Evolutionary conservation across 2,113 vertebrate species (phyloP).

Genomic region (Hemiscyllium ocellatum): DNA sequence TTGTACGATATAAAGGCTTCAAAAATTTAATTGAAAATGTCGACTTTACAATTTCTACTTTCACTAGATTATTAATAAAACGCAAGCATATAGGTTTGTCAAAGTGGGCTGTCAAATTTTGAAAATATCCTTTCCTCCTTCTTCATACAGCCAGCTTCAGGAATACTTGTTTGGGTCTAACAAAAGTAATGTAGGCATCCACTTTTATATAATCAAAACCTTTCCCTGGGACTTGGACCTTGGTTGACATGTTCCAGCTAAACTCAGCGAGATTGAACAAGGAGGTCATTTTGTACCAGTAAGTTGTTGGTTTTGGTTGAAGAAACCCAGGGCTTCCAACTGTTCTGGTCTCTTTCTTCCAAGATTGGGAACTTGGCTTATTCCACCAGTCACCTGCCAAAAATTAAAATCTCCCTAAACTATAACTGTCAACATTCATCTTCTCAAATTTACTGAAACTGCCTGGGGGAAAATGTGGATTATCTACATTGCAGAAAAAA

Average conservation of each 20-base stretch:
- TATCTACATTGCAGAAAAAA: background rate
- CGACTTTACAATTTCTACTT: background rate
- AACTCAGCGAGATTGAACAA: background rate
- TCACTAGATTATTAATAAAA: background rate
- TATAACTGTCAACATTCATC: background rate
- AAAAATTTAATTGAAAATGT: background rate
- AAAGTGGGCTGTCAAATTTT: background rate
- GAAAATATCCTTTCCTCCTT: background rate
- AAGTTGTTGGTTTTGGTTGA: background rate
- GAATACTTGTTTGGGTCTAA: background rate
- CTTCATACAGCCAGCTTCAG: background rate
- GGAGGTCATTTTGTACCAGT: background rate
- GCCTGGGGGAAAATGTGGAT: background rate
- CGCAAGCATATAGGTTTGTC: background rate
- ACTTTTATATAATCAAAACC: too few species aligned
- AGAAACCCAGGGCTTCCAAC: background rate
- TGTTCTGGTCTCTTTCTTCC: background rate
- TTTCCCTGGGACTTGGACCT: background rate
- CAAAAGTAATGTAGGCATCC: background rate
- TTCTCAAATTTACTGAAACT: background rate
- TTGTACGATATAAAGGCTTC: background rate
- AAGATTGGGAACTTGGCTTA: background rate
- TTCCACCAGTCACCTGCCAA: background rate
- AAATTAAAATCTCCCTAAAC: background rate
- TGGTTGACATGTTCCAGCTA: background rate